Base-by-base conservation (phyloP, 1,140 invertebrate genomes). In the Drosophila pandora region DNA sequence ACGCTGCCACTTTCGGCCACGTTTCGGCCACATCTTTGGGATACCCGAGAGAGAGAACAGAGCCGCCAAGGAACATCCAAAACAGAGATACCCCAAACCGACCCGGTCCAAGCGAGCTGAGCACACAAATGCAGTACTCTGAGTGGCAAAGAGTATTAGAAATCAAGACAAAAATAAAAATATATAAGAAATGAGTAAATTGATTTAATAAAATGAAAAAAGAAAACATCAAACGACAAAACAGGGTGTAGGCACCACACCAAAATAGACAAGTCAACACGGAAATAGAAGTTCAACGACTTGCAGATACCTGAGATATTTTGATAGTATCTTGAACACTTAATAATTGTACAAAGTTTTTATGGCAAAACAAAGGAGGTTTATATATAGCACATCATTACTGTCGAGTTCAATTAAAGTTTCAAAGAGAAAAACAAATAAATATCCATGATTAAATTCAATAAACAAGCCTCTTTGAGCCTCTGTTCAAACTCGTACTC, bases 181-280 rank as follows among this genome's bases (percentile, higher is more conserved):
- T 71, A 88, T 88, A 76, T 62, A 88, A 72, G 79, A 76, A 87
- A 87, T 87, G 79, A 76, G 79, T 71, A 73, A 79, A 87, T 87
- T 87, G 83, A 87, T 87, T 87, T 87, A 88, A 87, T 87, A 87
- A 88, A 88, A 84, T 65, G 79, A 79, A 72, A 82, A 88, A 43
- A 39, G 7, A 13, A 39, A 8, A 43, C n/a, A 83, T 76, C 72
- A 83, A 68, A 77, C 63, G 63, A 59, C 64, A 77, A 67, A 34
- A 87, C 69, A 78, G 72, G 77, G 80, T 80, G 81, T 47, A 21
- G 25, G 22, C 23, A 22, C 30, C 22, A 21, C n/a, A 28, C 41
- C 21, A 13, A 67, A 67, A 60, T 30, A 47, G 34, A 67, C 50
- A 13, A 37, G 28, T 28, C 17, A 47, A 60, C 21, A 32, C 34